Evolutionary conservation across 2,888 invertebrate genomes (phyloP).

Genomic region (Amiota communis): DNA sequence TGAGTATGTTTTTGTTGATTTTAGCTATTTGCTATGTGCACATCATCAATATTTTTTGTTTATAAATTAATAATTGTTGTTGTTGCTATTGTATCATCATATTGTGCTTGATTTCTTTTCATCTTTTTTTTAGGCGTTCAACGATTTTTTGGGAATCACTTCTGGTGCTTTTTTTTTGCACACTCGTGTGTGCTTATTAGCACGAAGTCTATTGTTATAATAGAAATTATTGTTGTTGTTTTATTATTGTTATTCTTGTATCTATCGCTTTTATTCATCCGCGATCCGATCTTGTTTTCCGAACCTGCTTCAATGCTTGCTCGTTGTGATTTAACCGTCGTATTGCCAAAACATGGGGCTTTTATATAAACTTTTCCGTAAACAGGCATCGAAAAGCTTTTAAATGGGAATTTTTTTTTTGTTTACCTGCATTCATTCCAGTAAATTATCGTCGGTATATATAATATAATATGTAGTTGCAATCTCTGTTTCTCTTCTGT

Average conservation of each 20-base stretch:
- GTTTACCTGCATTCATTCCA: neutral
- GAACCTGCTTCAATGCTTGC: slow-evolving; percentile 22
- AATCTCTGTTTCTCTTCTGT: too few relatives aligned
- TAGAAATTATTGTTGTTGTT: neutral
- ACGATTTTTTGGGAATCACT: slow-evolving; percentile 18
- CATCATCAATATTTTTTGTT: neutral
- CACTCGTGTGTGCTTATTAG: too few relatives aligned
- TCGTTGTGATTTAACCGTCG: slow-evolving; percentile 46
- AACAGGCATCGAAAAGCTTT: neutral
- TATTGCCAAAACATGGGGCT: slow-evolving; percentile 35
- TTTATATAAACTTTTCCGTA: slow-evolving; percentile 49
- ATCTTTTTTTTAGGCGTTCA: slow-evolving; percentile 34
- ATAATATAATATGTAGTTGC: too few relatives aligned
- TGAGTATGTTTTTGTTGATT: neutral
- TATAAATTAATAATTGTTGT: slow-evolving; percentile 4
- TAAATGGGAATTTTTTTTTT: neutral
- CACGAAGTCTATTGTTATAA: too few relatives aligned
- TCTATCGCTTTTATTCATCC: neutral
- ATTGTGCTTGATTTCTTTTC: slow-evolving; percentile 25
- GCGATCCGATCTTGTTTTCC: neutral
- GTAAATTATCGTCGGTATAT: too few relatives aligned
- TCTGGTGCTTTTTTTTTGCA: slow-evolving; percentile 19
- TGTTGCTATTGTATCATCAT: slow-evolving; percentile 23
- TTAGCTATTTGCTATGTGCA: slow-evolving; percentile 18
- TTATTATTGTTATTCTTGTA: slow-evolving; percentile 1